These are phyloP conservation scores for Leiothrix lutea DNA, from an alignment of 2,113 vertebrate species.

Conservation along the genomic window DNA sequence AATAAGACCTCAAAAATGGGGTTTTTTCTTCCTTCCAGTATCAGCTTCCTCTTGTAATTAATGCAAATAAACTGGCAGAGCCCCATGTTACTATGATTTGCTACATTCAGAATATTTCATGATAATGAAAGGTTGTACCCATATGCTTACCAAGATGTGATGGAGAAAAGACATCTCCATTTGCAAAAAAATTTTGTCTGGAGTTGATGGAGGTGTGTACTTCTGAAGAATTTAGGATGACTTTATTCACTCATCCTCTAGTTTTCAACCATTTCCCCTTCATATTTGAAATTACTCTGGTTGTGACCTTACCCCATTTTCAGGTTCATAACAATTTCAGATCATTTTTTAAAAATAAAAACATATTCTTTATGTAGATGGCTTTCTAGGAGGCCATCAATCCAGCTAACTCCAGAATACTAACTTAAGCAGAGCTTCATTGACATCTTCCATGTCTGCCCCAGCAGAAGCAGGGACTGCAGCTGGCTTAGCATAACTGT, in stretches of 20 bases:
- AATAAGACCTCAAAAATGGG: background rate
- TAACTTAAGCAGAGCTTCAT: background rate
- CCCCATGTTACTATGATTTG: background rate
- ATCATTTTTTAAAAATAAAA: background rate
- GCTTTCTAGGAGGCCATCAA: background rate
- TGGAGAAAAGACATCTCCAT: background rate
- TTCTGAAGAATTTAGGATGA: background rate
- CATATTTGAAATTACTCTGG: background rate
- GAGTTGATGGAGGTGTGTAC: fast-evolving
- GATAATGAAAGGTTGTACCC: background rate
- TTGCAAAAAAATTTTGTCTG: background rate
- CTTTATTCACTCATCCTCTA: background rate
- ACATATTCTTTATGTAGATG: background rate
- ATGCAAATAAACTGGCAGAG: background rate
- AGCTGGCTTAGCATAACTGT: background rate
- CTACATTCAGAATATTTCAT: background rate
- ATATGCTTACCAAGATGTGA: background rate
- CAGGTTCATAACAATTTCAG: background rate
- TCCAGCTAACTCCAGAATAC: background rate
- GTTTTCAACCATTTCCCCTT: background rate
- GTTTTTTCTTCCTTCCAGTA: background rate
- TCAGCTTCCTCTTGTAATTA: background rate
- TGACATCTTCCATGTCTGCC: background rate
- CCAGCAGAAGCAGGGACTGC: background rate
- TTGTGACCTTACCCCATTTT: background rate